Evolutionary conservation across 2,888 invertebrate genomes (phyloP).

Genomic region (Drosophila rellima): DNA sequence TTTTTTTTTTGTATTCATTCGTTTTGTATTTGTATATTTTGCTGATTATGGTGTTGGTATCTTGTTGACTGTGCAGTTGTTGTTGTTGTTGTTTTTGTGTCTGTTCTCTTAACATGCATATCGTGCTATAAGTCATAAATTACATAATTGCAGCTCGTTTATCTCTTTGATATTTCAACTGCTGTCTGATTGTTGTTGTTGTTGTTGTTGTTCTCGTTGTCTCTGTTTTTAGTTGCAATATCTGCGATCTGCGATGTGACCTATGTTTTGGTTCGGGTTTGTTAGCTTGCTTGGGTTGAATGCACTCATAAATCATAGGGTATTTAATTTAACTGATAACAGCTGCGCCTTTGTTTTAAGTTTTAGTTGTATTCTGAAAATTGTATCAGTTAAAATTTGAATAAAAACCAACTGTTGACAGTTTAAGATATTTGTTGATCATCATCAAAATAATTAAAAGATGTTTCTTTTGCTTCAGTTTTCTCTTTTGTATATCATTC

Average conservation of each 20-base stretch:
- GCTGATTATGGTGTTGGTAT: slow-evolving; percentile 53
- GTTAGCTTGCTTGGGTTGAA: slow-evolving; percentile 34
- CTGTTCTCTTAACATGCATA: slow-evolving; percentile 51
- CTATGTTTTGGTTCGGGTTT: slow-evolving; percentile 42
- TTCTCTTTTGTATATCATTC: neutral
- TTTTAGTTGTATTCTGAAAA: neutral
- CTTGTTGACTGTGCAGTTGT: slow-evolving; percentile 38
- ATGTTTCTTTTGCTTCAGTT: too few species aligned
- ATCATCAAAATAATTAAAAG: too few species aligned
- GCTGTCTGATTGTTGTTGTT: slow-evolving; percentile 9
- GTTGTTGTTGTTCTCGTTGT: slow-evolving; percentile 2
- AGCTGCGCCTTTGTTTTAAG: slow-evolving; percentile 17
- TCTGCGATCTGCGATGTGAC: slow-evolving; percentile 41
- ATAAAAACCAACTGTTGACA: too few species aligned
- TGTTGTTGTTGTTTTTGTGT: slow-evolving; percentile 19
- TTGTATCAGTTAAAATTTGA: neutral
- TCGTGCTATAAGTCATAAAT: slow-evolving; percentile 62
- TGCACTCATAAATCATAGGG: slow-evolving; percentile 22
- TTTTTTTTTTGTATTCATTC: slow-evolving; percentile 19
- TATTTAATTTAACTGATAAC: slow-evolving; percentile 13
- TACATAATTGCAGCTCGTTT: slow-evolving; percentile 66
- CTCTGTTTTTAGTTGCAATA: slow-evolving; percentile 9
- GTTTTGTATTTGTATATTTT: slow-evolving; percentile 10
- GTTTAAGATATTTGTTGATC: too few species aligned
- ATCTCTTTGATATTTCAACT: slow-evolving; percentile 49